Conservation (phyloP, 2,797 vertebrate genomes). For the Mareca penelope region DNA sequence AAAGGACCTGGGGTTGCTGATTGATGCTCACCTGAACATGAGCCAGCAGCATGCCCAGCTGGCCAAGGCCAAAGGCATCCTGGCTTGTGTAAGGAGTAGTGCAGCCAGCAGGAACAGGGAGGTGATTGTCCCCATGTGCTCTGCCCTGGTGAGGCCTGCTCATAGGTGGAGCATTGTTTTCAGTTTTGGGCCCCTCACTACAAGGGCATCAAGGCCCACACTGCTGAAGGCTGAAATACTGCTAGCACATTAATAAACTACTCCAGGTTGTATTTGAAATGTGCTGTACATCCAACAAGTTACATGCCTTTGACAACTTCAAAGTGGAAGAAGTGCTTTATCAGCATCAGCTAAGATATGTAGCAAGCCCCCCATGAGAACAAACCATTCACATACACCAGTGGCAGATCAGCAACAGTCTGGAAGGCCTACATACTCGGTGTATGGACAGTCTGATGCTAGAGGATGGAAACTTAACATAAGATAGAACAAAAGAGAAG, state of each 20-base stretch:
- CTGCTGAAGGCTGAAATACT: neutral
- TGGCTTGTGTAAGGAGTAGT: too few relatives aligned
- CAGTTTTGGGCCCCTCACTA: too few relatives aligned
- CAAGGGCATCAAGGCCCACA: too few relatives aligned
- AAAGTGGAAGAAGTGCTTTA: neutral
- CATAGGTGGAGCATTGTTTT: too few relatives aligned
- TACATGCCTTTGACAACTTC: accelerated
- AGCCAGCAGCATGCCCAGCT: too few relatives aligned
- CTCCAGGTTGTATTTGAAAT: neutral
- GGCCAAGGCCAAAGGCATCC: too few relatives aligned
- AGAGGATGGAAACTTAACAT: neutral
- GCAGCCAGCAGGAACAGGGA: too few relatives aligned
- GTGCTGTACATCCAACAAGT: accelerated
- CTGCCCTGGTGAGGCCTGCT: too few relatives aligned
- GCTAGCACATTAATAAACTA: neutral
- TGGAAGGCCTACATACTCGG: neutral
- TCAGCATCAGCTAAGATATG: accelerated
- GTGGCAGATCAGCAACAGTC: accelerated
- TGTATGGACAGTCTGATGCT: neutral
- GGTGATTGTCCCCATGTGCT: too few relatives aligned
- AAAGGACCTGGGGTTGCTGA: too few relatives aligned
- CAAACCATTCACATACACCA: neutral
- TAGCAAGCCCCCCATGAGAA: neutral
- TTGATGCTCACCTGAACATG: too few relatives aligned
- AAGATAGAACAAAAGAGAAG: constrained; percentile 64